Base-by-base conservation (phyloP, 2,797 vertebrate species). In the Helarctos malayanus region DNA sequence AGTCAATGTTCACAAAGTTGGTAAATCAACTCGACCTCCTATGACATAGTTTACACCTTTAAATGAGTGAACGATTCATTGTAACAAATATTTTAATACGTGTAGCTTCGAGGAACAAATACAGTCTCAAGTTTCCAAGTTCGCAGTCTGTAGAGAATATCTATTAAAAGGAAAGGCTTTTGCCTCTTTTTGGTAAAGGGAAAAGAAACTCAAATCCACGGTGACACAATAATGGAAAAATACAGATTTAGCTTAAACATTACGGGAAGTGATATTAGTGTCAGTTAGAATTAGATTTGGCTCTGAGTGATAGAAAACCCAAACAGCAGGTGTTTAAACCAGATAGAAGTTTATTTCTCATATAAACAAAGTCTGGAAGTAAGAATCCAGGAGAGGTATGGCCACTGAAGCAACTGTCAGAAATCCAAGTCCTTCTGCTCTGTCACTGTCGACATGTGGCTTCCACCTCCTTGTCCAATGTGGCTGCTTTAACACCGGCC, bases 181-280 rank as follows among this genome's bases (percentile, higher is more conserved):
- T 91, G 9, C 38, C 21, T 38, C 73, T 83, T 76, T 76, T 83
- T 73, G 25, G 15, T 47, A 82, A 78, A 73, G 23, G 80, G 68
- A 65, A 80, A 94, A 89, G 68, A 89, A 89, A 94, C 54, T 79
- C 54, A 63, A 95, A 69, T 83, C 41, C 47, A 21, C 65, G 41
- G 29, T 63, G 52, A 71, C 79, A 80, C 9, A 82, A 32, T 65
- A 41, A 94, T 45, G 47, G 47, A 82, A 47, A 76, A 91, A 73
- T 18, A 91, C 35, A 91, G 9, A 78, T 52, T 82, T 95, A 14
- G 68, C 59, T 63, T 69, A 57, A 56, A 18, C 59, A 23, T 69
- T 71, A 29, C 25, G 35, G 56, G 41, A 92, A 81, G 18, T 27
- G 56, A 89, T 61, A 15, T 14, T 78, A 84, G 71, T 25, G 41